Base-by-base conservation (phyloP, 1,140 invertebrate genomes). In the Parasteatoda tepidariorum region DNA sequence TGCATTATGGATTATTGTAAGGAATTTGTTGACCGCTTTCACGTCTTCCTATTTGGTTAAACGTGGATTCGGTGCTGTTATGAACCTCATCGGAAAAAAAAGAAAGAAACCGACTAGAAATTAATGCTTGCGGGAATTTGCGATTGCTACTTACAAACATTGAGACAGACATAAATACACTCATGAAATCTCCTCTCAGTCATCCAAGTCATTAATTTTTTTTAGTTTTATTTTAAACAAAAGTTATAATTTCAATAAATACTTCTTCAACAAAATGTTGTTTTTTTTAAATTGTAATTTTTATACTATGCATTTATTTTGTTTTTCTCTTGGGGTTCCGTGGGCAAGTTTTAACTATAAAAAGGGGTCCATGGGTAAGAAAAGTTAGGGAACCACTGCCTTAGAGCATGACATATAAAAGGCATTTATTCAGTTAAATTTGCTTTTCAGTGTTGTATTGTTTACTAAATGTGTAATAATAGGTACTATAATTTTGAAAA, bases 211-310 rank as follows among this genome's bases (percentile, higher is more conserved):
- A 61, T 3, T 61, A 24, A 61, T 24, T 61, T 22, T 59, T n/a
- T n/a, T 7, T 61, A 24, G n/a, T 61, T 24, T 61, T 1, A 24
- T 7, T 61, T 61, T 24, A 61, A 28, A 61, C 57, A 61, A 24
- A 61, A 61, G 18, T 61, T 61, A 61, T 61, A 3, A 61, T 61
- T 61, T 61, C 26, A 61, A 61, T 61, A 61, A 61, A 22, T 24
- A 22, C 5, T 24, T 28, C 1, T 3, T 61, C n/a, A 61, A 7
- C 24, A 61, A 1, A 61, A 61, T 24, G 26, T 1, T 61, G 9
- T 61, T 61, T 7, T n/a, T 22, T 26, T n/a, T 3, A 61, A 61
- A n/a, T 61, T 61, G 6, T 7, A 61, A 61, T 61, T 61, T 3
- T 9, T 2, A 11, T 61, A 61, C 5, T 28, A 9, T 61, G 57